Percentiles rank a stretch among this genome's conserved stretches.
phyloP scores from a whole-genome alignment of 2,797 vertebrate species.

The Petrocephalus schoutedeni region DNA sequence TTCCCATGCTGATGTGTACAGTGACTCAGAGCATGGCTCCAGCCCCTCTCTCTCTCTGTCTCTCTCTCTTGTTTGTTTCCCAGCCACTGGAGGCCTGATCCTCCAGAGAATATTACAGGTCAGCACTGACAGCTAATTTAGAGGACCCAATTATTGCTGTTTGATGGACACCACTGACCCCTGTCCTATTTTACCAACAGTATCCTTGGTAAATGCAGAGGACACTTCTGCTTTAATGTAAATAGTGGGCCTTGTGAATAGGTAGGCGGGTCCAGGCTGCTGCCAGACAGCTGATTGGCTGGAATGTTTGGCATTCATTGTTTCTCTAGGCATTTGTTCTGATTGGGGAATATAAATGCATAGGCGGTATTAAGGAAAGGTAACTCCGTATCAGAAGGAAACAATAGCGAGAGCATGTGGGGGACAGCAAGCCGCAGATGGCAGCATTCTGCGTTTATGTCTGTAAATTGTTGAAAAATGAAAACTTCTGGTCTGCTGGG shows the following conservation, averaged over 20 bases:
- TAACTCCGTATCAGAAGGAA: background rate
- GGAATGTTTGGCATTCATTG: background rate
- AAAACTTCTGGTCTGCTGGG: background rate
- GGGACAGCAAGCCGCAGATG: background rate
- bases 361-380: background rate
- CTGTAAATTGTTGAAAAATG: background rate
- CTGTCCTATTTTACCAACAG: background rate
- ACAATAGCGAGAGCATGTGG: background rate
- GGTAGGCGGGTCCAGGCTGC: background rate
- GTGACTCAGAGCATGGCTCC: background rate
- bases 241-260: background rate
- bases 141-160: background rate
- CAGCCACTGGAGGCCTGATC: background rate
- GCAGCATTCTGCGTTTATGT: background rate
- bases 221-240: background rate
- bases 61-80: slow-evolving; percentile 16
- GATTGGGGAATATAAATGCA: background rate
- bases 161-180: slow-evolving; percentile 1
- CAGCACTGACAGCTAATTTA: slow-evolving; percentile 10
- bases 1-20: background rate
- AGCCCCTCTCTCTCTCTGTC: background rate
- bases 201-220: background rate
- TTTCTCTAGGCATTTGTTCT: background rate
- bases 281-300: slow-evolving; percentile 6
- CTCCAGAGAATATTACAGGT: background rate